phyloP scores from a whole-genome alignment of 1,140 invertebrate genomes.

The Diabrotica virgifera region DNA sequence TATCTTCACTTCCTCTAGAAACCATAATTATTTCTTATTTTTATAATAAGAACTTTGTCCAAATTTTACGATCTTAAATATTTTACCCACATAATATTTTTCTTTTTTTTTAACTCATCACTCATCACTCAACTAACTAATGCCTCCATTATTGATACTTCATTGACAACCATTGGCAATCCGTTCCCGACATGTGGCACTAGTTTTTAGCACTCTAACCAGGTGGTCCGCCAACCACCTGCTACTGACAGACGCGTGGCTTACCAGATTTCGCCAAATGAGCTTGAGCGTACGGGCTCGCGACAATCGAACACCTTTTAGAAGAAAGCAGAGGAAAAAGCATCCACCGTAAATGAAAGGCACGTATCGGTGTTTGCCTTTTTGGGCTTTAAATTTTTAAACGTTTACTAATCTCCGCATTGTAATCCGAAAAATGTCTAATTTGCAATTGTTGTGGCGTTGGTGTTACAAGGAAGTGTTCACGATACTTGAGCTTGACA shows the following conservation, averaged over 20 bases:
- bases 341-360: not conserved
- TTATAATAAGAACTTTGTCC: too few relatives aligned
- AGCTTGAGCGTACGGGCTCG: not conserved
- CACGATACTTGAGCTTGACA: not conserved
- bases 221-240: not conserved
- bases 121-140: too few relatives aligned
- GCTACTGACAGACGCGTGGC: conserved; percentile 1
- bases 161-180: not conserved
- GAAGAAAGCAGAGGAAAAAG: not conserved
- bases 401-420: conserved; percentile 2
- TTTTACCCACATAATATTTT: too few relatives aligned
- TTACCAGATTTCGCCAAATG: not conserved
- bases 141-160: not conserved
- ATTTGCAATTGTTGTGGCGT: not conserved
- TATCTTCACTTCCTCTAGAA: too few relatives aligned
- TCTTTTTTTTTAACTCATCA: too few relatives aligned
- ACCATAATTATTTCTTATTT: too few relatives aligned
- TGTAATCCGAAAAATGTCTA: conserved; percentile 1
- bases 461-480: not conserved
- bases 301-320: not conserved
- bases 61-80: too few relatives aligned
- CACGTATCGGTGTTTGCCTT: not conserved
- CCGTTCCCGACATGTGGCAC: not conserved
- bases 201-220: not conserved
- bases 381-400: not conserved